phyloP scores from a whole-genome alignment of 1,140 invertebrate species.

The Halyomorpha halys region DNA sequence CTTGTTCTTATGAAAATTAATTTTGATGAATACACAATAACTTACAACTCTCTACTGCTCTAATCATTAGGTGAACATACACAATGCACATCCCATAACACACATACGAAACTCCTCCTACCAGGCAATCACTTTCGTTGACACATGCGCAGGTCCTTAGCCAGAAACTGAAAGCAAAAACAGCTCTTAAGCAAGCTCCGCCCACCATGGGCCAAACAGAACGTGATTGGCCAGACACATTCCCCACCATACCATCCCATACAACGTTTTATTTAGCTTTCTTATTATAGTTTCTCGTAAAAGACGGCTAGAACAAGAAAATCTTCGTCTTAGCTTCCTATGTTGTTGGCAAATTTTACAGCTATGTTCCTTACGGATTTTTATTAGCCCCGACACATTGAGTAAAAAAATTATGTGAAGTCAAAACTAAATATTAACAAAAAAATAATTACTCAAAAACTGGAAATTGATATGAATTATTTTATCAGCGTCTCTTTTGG shows the following conservation, averaged over 20 bases:
- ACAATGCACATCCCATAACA: background rate
- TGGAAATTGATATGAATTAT: background rate
- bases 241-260: constrained; percentile 2
- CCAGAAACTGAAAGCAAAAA: background rate
- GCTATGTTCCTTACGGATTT: background rate
- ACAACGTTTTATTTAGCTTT: constrained; percentile 23
- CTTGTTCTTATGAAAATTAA: too few species aligned
- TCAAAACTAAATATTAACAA: background rate
- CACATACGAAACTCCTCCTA: background rate
- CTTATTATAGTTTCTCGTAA: constrained; percentile 13
- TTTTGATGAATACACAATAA: too few species aligned
- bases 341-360: background rate
- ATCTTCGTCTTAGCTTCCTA: background rate
- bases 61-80: too few species aligned
- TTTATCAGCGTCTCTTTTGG: background rate
- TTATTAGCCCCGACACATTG: background rate
- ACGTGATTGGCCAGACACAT: constrained; percentile 3
- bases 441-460: background rate
- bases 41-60: too few species aligned
- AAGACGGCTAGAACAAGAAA: constrained; percentile 8
- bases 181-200: constrained; percentile 2
- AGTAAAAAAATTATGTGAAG: background rate
- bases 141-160: background rate
- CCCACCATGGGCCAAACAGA: background rate
- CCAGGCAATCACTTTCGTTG: background rate